Evolutionary conservation across 2,888 invertebrate species (phyloP).

Genomic region (Caenorhabditis sp.): DNA sequence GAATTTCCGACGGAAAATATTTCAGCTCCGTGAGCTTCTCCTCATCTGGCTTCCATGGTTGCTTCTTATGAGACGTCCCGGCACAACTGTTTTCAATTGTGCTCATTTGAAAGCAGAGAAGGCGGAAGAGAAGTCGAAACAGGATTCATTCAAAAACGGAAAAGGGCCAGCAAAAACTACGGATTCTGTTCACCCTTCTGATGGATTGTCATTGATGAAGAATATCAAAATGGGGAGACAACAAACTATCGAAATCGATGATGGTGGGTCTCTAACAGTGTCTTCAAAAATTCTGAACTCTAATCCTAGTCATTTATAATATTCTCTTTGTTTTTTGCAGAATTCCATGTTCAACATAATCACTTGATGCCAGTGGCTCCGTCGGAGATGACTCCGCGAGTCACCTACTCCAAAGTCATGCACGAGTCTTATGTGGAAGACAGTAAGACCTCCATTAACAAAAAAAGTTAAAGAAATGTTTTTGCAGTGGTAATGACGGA

Average conservation of each 20-base stretch:
- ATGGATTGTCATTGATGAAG: conserved; percentile 66
- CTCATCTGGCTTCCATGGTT: conserved; percentile 97
- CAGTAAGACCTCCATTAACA: conserved; percentile 21
- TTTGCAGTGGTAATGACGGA: conserved; percentile 56
- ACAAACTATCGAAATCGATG: conserved; percentile 51
- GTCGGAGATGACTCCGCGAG: conserved; percentile 39
- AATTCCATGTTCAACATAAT: conserved; percentile 62
- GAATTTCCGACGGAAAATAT: background rate
- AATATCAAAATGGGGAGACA: conserved; percentile 58
- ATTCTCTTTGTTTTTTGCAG: conserved; percentile 32
- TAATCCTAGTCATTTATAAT: conserved; percentile 22
- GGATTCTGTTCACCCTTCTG: conserved; percentile 49
- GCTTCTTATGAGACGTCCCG: conserved; percentile 95
- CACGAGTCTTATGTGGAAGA: conserved; percentile 60
- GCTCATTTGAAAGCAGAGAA: conserved; percentile 64
- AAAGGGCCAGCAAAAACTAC: conserved; percentile 32
- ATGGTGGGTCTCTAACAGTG: conserved; percentile 16
- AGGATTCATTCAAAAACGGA: conserved; percentile 44
- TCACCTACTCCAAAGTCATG: conserved; percentile 57
- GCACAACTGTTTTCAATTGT: conserved; percentile 83
- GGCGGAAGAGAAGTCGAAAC: conserved; percentile 66
- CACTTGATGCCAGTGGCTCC: conserved; percentile 55
- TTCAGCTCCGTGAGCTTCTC: conserved; percentile 94
- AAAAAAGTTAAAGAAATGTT: conserved; percentile 1
- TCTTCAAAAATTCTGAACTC: background rate